Evolutionary conservation across 2,888 invertebrate genomes (phyloP).

Genomic region (Therioaphis trifolii): DNA sequence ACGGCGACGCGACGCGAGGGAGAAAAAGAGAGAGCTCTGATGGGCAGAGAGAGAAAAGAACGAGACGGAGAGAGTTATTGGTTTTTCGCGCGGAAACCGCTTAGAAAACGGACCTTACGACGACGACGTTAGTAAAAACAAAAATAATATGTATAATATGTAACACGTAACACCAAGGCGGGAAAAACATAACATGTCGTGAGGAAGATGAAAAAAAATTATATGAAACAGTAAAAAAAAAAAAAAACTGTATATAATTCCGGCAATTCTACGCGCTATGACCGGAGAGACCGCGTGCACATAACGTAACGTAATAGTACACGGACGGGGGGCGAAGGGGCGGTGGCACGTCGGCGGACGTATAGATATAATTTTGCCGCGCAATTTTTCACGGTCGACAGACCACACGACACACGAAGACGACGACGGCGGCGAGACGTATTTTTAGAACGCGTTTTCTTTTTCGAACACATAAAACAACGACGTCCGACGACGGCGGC

Average conservation of each 20-base stretch:
- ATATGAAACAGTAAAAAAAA: too few species aligned
- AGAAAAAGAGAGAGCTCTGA: too few species aligned
- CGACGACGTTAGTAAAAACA: too few species aligned
- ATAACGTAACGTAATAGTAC: neutral
- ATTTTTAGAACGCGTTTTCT: conserved; percentile 56
- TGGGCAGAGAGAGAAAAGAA: too few species aligned
- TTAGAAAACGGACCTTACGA: neutral
- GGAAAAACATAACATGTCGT: conserved; percentile 7
- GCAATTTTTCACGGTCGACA: conserved; percentile 58
- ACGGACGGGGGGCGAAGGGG: neutral
- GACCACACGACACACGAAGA: neutral
- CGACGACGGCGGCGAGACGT: neutral
- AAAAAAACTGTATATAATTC: neutral
- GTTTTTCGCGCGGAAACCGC: conserved; percentile 15
- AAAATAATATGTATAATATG: neutral
- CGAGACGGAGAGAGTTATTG: conserved; percentile 15
- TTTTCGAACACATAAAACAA: conserved; percentile 15
- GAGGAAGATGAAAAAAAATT: neutral
- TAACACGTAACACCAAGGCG: neutral
- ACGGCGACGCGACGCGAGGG: too few species aligned
- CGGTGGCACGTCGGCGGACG: neutral
- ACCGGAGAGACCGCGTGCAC: neutral
- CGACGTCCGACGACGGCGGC: neutral
- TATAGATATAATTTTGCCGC: conserved; percentile 45
- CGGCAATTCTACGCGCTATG: neutral